phyloP scores from a whole-genome alignment of 2,888 invertebrate genomes.

The Sinodicranocentrus sp. region DNA sequence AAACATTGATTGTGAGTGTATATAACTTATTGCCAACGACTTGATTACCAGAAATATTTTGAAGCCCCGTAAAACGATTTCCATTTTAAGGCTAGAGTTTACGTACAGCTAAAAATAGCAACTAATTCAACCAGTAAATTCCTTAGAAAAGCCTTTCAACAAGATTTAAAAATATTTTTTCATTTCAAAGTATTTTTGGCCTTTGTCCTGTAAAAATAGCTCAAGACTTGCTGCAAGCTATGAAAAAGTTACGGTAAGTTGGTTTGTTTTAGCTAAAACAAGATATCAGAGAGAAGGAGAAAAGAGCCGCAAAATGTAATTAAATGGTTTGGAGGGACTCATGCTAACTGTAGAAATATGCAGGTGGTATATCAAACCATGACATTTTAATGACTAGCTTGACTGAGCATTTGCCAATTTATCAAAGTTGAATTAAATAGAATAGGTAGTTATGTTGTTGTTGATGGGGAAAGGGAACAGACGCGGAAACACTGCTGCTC shows the following conservation, averaged over 20 bases:
- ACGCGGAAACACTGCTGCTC: neutral
- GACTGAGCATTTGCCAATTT: constrained; percentile 47
- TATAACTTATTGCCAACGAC: too few relatives aligned
- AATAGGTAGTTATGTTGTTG: neutral
- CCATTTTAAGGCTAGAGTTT: too few relatives aligned
- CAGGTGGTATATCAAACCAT: constrained; percentile 51
- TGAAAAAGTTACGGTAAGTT: neutral
- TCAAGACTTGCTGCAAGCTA: too few relatives aligned
- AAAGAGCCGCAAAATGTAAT: constrained; percentile 50
- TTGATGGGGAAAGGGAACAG: neutral
- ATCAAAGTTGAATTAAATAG: constrained; percentile 31
- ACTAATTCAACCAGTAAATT: too few relatives aligned
- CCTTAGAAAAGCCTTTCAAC: too few relatives aligned
- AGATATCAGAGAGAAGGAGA: constrained; percentile 3
- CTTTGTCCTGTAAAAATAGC: too few relatives aligned
- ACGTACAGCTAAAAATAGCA: too few relatives aligned
- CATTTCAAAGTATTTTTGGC: too few relatives aligned
- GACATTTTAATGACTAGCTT: constrained; percentile 56
- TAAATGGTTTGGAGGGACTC: constrained; percentile 23
- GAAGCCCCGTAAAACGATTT: too few relatives aligned
- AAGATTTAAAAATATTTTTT: too few relatives aligned
- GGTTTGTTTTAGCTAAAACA: neutral
- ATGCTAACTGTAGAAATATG: neutral
- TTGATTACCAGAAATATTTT: too few relatives aligned
- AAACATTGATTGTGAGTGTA: too few relatives aligned